Conservation (phyloP, 2,888 invertebrate genomes). For the Saturnia pavonia region DNA sequence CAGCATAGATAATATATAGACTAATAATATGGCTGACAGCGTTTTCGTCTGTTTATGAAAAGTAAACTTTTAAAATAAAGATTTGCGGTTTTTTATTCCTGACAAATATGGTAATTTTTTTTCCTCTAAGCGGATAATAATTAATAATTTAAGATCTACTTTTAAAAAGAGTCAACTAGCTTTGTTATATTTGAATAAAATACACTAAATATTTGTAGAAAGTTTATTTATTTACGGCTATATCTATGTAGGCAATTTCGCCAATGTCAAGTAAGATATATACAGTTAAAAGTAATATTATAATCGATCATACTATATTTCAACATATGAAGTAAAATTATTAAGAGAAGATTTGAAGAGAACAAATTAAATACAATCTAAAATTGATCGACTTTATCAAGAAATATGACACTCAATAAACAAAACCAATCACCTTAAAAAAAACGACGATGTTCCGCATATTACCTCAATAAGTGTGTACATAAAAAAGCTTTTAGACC, state of each 20-base stretch:
- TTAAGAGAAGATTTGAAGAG: background rate
- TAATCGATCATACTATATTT: background rate
- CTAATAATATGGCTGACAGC: no score
- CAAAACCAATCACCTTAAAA: slow-evolving; percentile 41
- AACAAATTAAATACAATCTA: background rate
- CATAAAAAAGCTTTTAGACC: slow-evolving; percentile 66
- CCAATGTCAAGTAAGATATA: no score
- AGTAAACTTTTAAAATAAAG: no score
- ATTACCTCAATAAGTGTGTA: slow-evolving; percentile 55
- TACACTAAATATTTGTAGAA: background rate
- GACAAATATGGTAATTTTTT: no score
- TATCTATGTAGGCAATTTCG: no score
- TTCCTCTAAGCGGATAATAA: no score
- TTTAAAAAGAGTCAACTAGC: no score
- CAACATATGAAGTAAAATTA: background rate
- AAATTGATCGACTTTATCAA: slow-evolving; percentile 14
- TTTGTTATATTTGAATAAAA: background rate
- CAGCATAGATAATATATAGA: no score
- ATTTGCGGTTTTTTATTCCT: no score
- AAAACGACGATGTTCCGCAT: slow-evolving; percentile 46
- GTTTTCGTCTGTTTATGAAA: no score
- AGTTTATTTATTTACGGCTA: no score
- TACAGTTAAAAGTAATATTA: background rate
- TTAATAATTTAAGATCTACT: no score
- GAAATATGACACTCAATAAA: slow-evolving; percentile 35